Percentiles rank a stretch among this genome's conserved stretches.
phyloP scores from a whole-genome alignment of 2,113 vertebrate genomes.

The Cochlearius cochlearius region DNA sequence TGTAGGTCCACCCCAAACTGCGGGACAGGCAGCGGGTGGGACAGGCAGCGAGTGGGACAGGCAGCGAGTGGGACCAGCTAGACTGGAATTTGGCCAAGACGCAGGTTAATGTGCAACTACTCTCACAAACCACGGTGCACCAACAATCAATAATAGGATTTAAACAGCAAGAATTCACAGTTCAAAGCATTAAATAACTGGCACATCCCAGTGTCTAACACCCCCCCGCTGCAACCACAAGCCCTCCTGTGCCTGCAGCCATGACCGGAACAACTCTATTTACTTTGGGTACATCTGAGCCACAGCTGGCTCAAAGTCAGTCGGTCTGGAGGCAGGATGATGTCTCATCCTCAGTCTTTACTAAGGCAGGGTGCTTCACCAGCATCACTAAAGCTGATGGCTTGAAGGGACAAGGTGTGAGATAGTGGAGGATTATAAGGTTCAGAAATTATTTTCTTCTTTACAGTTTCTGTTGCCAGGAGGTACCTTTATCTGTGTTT shows the following conservation, averaged over 20 bases:
- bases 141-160: not conserved
- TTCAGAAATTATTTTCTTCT: constrained; percentile 20
- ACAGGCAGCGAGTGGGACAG: not conserved
- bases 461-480: not conserved
- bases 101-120: not conserved
- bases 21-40: not conserved
- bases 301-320: not conserved
- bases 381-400: not conserved
- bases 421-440: not conserved
- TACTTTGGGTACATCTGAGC: not conserved
- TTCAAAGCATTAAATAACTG: not conserved
- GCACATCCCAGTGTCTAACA: not conserved
- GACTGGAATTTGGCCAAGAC: not conserved
- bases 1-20: not conserved
- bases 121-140: accelerated
- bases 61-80: not conserved
- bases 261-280: not conserved
- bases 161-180: not conserved
- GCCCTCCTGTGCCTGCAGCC: not conserved
- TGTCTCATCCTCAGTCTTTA: not conserved
- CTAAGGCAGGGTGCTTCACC: not conserved
- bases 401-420: not conserved
- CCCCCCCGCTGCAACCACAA: not conserved
- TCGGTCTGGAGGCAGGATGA: not conserved
- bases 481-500: constrained; percentile 6